Percentiles rank a stretch among this genome's conserved stretches.
phyloP scores from a whole-genome alignment of 2,113 vertebrate species.

The Sialia sialis region DNA sequence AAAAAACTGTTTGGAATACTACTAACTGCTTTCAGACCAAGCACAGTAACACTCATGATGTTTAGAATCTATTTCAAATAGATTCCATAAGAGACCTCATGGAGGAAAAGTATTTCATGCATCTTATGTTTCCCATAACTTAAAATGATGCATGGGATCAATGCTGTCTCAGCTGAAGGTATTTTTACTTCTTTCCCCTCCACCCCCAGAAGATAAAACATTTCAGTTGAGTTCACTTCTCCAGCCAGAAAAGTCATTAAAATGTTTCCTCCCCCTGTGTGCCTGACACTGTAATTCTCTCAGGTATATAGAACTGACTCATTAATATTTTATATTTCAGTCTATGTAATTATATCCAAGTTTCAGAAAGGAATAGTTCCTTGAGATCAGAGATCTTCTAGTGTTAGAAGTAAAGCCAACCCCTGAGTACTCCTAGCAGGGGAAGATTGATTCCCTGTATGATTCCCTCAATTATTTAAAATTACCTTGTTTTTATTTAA shows the following conservation, averaged over 20 bases:
- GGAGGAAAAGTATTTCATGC: background rate
- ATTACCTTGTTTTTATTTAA: conserved; percentile 46
- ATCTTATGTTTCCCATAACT: background rate
- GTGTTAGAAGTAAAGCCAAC: conserved; percentile 44
- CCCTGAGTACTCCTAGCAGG: conserved; percentile 29
- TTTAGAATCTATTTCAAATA: background rate
- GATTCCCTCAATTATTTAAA: conserved; percentile 60
- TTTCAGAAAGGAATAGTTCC: conserved; percentile 26
- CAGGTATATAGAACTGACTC: conserved; percentile 40
- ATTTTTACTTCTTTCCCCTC: background rate
- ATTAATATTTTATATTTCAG: conserved; percentile 59
- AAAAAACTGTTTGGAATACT: background rate
- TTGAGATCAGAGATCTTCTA: conserved; percentile 39
- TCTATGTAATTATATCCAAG: conserved; percentile 33
- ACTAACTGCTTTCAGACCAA: background rate
- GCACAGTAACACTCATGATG: background rate
- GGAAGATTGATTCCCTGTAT: conserved; percentile 50
- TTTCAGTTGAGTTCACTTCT: background rate
- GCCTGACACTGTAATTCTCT: conserved; percentile 27
- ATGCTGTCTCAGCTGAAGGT: background rate
- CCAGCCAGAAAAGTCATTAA: conserved; percentile 46
- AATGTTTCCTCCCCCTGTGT: conserved; percentile 16
- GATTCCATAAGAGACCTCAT: background rate
- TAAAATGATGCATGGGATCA: background rate
- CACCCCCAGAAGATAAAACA: background rate